Base-by-base conservation (phyloP, 37 sponge, comb jelly and placozoan genomes). In the Hormiphora californensis region DNA sequence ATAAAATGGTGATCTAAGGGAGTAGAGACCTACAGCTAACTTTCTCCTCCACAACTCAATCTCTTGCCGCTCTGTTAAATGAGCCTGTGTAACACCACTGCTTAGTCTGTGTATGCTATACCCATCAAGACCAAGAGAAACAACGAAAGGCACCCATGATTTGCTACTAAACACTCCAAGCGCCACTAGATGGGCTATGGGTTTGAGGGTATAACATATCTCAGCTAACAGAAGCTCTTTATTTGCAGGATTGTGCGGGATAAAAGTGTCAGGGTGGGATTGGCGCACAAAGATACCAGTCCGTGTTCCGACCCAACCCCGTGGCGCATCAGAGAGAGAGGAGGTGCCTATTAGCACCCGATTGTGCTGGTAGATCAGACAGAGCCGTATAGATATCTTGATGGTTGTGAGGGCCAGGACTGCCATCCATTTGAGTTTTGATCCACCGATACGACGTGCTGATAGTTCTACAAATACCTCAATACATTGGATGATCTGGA, bases 361-460 rank as follows among this genome's bases (percentile, higher is more conserved):
- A 33, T 73, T 41, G 44, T 73, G 81, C 25, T 73, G 81, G 81
- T 73, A 73, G 38, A 73, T 39, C 7, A 73, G 81, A 73, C 81
- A 73, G 25, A 73, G 81, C 25, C 81, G 40, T 22, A 40, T 40
- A 36, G 81, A 27, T 9, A 40, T 41, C 27, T 73, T 73, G 35
- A 33, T 46, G 5, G 35, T 30, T 22, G 46, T 15, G 35, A 73
- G 5, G 23, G 23, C 22, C 40, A 28, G 21, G 11, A 73, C 81
- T 9, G 43, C 81, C 17, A 73, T n/a, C 81, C 81, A 73, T 30
- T 33, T 39, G 7, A 73, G 25, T 4, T 9, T 33, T n/a, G 32
- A 32, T 23, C 81, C 81, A 9, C 81, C 81, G 7, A 73, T 33
- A 1, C 81, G 81, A n/a, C 81, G 41, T 2, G 81, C 81, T 33